A percentile compares a stretch with the other conserved stretches of the same genome.
Conservation (phyloP, 2,797 vertebrate genomes). For the Astyanax mexicanus region DNA sequence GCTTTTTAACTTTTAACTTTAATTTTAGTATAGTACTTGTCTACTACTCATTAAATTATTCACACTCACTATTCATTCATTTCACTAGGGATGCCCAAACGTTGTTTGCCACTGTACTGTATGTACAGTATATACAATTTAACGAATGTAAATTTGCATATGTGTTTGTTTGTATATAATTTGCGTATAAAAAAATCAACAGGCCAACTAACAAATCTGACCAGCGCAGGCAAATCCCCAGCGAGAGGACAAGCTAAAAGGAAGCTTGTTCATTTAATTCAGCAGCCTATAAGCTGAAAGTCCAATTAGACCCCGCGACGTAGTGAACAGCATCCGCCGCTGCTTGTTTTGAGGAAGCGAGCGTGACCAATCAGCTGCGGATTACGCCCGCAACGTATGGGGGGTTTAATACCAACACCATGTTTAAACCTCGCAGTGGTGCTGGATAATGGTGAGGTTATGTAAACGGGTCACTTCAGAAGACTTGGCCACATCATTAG, state of each 20-base stretch:
- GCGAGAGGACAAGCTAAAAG: background rate
- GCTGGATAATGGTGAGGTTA: constrained; percentile 20
- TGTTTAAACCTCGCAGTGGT: background rate
- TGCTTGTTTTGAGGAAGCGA: constrained; percentile 2
- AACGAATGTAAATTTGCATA: too few relatives aligned
- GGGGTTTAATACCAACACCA: constrained; percentile 5
- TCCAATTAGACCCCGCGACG: background rate
- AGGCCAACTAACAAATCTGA: background rate
- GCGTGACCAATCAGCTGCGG: constrained; percentile 6
- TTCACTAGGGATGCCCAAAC: too few relatives aligned
- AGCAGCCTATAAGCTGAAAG: background rate
- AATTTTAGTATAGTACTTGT: too few relatives aligned
- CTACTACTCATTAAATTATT: too few relatives aligned
- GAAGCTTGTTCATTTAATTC: background rate
- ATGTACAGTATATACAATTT: too few relatives aligned
- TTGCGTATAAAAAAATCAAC: background rate
- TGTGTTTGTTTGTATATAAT: too few relatives aligned
- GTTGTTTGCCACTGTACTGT: too few relatives aligned
- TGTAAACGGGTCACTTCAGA: constrained; percentile 18
- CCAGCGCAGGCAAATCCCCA: background rate
- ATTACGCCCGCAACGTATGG: background rate
- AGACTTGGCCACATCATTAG: constrained; percentile 16
- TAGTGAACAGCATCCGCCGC: background rate
- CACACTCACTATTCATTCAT: too few relatives aligned
- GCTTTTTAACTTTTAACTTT: too few relatives aligned